Evolutionary conservation across 2,113 vertebrate species (phyloP), one percentile per base, ranked within the genome.

Genomic region (Psilopsiagon aymara): DNA sequence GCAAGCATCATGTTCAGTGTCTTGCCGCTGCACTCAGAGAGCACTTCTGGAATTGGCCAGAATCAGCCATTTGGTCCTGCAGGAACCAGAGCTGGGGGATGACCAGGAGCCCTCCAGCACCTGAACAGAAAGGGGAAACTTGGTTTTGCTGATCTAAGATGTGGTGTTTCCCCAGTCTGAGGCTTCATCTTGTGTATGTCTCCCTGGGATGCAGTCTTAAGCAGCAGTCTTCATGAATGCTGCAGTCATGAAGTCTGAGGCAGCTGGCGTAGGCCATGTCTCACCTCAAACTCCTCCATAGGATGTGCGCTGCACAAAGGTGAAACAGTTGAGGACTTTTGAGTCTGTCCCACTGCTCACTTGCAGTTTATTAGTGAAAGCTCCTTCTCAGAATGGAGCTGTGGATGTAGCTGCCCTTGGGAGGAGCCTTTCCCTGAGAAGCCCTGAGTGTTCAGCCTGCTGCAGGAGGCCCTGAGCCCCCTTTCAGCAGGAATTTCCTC

Each of bases 401-500:
- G 64, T n/a, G 44, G 6, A 17, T 59, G 29, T 33, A 77, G 47
- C 28, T 69, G 53, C 53, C 79, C n/a, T 37, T 53, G 37, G 31
- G 49, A 82, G 55, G 8, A 91, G 46, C 47, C 55, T 64, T 92
- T 88, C 51, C 80, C 64, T 95, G 90, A 94, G 71, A 93, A 88
- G 71, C 16, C 49, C 59, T 37, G 46, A 77, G 41, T 11, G 41
- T 67, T 92, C 69, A 77, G 47, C 53, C 44, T n/a, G 14, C 19
- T 49, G 39, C 28, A 86, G 20, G 29, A 73, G 19, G 11, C 41
- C 51, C 46, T 2, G 31, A 77, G 49, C 23, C 7, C 7, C 27
- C 15, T 88, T 80, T 71, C 33, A 88, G 68, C 44, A 83, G 64
- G 27, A 66, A 51, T 70, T 52, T 24, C 62, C 14, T 92, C 25